A percentile compares a stretch with the other conserved stretches of the same genome.
Conservation (phyloP, 2,888 invertebrate species). For the Trichopoda pennipes region DNA sequence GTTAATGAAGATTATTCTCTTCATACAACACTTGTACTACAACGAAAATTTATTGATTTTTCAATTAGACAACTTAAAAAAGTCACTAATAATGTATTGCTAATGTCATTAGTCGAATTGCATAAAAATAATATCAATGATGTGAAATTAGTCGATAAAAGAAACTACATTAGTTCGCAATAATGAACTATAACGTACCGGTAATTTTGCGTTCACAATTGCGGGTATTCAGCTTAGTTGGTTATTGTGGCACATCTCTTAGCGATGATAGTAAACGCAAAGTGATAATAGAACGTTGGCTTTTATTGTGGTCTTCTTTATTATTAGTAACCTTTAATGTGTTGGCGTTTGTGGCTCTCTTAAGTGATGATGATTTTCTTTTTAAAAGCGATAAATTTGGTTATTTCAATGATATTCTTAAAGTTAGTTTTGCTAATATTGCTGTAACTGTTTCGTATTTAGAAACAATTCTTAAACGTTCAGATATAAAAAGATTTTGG, state of each 20-base stretch:
- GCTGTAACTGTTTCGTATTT: constrained; percentile 71
- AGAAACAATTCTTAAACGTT: constrained; percentile 71
- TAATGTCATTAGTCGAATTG: no score
- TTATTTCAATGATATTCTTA: constrained; percentile 73
- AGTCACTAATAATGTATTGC: no score
- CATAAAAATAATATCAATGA: no score
- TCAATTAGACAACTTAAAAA: no score
- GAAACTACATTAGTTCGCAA: no score
- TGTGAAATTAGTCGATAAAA: no score
- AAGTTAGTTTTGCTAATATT: constrained; percentile 70
- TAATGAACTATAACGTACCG: constrained; percentile 28
- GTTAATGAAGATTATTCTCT: no score
- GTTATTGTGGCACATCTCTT: constrained; percentile 72
- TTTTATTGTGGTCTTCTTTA: constrained; percentile 70
- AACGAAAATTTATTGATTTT: no score
- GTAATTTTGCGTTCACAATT: constrained; percentile 70
- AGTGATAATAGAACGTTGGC: constrained; percentile 15
- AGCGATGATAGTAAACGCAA: constrained; percentile 54
- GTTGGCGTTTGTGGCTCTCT: constrained; percentile 43
- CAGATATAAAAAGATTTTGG: constrained; percentile 71
- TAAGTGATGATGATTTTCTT: constrained; percentile 70
- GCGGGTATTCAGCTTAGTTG: constrained; percentile 73
- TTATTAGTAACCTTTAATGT: constrained; percentile 67
- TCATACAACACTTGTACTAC: no score
- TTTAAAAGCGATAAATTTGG: constrained; percentile 72